Conservation (phyloP, 23 tunicate species). For the Botrylloides violaceus region DNA sequence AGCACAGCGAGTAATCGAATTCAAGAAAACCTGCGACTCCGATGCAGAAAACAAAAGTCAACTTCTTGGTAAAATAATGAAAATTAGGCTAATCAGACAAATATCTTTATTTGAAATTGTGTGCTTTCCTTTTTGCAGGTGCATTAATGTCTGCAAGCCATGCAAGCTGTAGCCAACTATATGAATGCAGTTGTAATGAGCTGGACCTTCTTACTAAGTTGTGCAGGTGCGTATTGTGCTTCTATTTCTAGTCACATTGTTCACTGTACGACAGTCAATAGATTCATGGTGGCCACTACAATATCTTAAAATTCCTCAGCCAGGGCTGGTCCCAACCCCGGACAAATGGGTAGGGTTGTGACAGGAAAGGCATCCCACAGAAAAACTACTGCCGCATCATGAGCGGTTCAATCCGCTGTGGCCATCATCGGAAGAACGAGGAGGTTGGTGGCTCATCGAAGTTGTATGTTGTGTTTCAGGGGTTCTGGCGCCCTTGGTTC, state of each 20-base stretch:
- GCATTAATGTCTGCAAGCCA: constrained; percentile 80
- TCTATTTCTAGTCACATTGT: too few species aligned
- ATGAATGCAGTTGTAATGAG: constrained; percentile 80
- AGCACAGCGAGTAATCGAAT: constrained; percentile 66
- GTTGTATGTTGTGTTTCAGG: constrained; percentile 22
- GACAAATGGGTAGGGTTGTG: too few species aligned
- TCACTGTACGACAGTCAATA: too few species aligned
- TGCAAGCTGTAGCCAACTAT: constrained; percentile 59
- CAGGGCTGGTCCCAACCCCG: too few species aligned
- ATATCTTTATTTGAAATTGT: not conserved
- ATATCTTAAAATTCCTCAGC: too few species aligned
- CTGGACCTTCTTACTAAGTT: constrained; percentile 62
- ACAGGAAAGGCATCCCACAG: too few species aligned
- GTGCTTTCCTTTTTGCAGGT: constrained; percentile 23
- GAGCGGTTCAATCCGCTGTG: too few species aligned
- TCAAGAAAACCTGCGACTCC: constrained; percentile 39
- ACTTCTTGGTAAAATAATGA: constrained; percentile 6
- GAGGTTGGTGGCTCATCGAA: too few species aligned
- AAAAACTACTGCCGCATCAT: too few species aligned
- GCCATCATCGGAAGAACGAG: too few species aligned
- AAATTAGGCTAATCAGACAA: not conserved
- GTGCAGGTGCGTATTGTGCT: constrained; percentile 44
- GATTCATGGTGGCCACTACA: too few species aligned
- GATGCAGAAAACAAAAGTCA: constrained; percentile 5
- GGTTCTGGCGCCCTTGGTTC: constrained; percentile 87